Conservation (phyloP, 2,888 invertebrate species). For the Pecten maximus region DNA sequence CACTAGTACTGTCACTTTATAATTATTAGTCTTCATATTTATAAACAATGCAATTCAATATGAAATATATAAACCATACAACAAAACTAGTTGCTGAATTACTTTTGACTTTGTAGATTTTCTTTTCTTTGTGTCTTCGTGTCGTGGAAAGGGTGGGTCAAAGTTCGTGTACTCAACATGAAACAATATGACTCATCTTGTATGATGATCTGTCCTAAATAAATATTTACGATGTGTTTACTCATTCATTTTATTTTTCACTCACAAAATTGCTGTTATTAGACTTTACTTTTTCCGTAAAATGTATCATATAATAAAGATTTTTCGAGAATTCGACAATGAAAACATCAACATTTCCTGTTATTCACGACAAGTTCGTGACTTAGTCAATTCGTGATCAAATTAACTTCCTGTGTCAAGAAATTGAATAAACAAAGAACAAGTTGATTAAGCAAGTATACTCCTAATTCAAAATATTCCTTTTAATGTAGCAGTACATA, state of each 20-base stretch:
- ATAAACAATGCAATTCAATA: no score
- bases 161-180: slow-evolving; percentile 8
- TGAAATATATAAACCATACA: no score
- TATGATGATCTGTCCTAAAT: neutral
- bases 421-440: slow-evolving; percentile 35
- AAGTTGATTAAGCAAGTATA: neutral
- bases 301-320: neutral
- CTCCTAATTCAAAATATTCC: neutral
- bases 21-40: no score
- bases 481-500: neutral
- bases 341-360: neutral
- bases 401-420: slow-evolving; percentile 11
- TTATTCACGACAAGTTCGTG: slow-evolving; percentile 6
- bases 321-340: neutral
- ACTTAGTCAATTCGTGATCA: slow-evolving; percentile 1
- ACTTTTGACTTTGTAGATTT: neutral
- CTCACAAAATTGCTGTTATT: neutral
- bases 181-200: neutral
- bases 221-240: neutral
- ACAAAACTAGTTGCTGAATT: no score
- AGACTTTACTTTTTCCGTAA: neutral
- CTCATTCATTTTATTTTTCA: neutral
- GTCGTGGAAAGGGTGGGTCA: neutral
- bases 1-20: no score
- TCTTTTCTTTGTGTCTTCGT: neutral